These are phyloP conservation scores for Motacilla tschutschensis DNA, from an alignment of 2,113 vertebrate species.

Conservation along the genomic window DNA sequence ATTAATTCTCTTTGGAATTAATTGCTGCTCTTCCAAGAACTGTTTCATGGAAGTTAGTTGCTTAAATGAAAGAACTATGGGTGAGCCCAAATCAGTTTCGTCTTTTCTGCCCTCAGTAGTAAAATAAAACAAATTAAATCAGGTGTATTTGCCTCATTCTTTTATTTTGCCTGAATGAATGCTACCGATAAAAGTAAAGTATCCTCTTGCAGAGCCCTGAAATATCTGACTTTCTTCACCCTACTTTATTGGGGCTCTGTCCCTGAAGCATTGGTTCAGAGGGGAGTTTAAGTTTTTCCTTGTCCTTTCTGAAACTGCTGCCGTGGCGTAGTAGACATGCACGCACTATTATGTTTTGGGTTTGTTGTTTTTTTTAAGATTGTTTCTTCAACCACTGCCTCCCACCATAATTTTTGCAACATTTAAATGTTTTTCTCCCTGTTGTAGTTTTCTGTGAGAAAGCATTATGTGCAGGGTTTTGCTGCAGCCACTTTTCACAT, in stretches of 20 bases:
- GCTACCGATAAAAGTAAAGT: neutral
- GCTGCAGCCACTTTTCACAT: neutral
- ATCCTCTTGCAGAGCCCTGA: neutral
- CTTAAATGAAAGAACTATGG: neutral
- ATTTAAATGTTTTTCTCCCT: neutral
- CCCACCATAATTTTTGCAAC: neutral
- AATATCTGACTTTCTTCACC: neutral
- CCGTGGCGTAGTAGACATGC: neutral
- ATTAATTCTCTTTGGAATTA: neutral
- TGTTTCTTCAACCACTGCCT: neutral
- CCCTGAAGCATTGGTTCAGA: neutral
- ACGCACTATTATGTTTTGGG: rapidly evolving
- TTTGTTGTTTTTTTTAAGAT: neutral
- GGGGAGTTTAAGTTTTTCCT: neutral
- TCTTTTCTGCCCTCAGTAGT: neutral
- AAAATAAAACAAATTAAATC: neutral
- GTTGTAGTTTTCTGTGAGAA: neutral
- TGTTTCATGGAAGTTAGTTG: neutral
- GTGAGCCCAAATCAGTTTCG: neutral
- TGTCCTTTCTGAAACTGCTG: neutral
- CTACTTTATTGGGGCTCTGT: neutral
- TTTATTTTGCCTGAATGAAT: neutral
- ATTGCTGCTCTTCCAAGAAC: neutral
- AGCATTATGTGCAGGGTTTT: neutral
- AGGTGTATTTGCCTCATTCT: neutral